Conservation (phyloP, 2,113 vertebrate genomes). For the Microcebus tavaratra region DNA sequence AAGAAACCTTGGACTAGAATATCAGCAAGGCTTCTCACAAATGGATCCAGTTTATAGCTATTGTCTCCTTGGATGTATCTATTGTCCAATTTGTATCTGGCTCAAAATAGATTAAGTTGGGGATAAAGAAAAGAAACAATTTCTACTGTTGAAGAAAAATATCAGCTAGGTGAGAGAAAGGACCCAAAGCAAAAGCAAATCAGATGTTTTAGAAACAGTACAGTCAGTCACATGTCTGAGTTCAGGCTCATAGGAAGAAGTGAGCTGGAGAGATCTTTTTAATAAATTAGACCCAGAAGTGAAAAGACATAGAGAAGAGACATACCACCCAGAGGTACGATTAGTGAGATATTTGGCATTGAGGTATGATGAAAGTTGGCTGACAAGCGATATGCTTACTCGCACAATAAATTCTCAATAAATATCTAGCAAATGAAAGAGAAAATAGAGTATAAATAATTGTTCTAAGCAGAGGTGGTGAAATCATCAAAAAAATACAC, state of each 20-base stretch:
- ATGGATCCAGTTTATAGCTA: neutral
- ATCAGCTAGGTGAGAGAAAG: neutral
- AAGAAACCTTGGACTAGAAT: neutral
- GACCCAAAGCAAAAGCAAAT: slow-evolving; percentile 20
- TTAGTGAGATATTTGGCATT: neutral
- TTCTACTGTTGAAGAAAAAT: neutral
- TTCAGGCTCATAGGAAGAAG: neutral
- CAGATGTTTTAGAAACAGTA: neutral
- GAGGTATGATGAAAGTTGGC: neutral
- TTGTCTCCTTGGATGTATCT: neutral
- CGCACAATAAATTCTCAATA: neutral
- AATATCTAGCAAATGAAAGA: slow-evolving; percentile 37
- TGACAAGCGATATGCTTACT: neutral
- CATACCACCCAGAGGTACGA: neutral
- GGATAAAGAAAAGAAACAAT: neutral
- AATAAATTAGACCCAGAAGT: neutral
- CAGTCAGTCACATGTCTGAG: neutral
- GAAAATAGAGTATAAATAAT: neutral
- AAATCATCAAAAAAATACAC: slow-evolving; percentile 26
- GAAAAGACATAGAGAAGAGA: slow-evolving; percentile 5
- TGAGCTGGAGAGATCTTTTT: neutral
- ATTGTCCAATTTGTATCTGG: neutral
- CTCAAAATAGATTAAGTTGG: neutral
- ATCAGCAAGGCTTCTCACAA: neutral
- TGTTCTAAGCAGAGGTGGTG: neutral